Evolutionary conservation across 2,797 vertebrate species (phyloP), one percentile per base, ranked within the genome.

Genomic region (Delichon dasypus): DNA sequence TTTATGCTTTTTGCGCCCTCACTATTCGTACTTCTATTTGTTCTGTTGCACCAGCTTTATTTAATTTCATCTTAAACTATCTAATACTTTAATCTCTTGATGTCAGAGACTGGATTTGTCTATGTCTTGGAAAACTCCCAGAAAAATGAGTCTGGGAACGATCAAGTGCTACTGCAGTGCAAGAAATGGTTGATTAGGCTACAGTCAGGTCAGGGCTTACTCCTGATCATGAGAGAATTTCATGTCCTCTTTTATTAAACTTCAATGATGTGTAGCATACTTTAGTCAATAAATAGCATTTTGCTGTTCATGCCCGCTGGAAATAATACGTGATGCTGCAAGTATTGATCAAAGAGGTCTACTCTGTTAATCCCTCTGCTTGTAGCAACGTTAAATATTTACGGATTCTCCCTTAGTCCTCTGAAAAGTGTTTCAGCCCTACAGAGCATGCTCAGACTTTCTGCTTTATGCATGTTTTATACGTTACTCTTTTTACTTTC

Each of bases 281-380:
- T 94, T 94, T 50, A 88, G 89, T 89, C 93, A 95, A 92, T 95
- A 96, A 95, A 94, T 80, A 83, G 66, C 85, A 88, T 88, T 92
- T 92, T 95, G 85, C 89, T 85, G 73, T 85, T 90, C 44, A n/a
- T 92, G 38, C 47, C 81, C 2, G 1, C 51, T 89, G 50, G 57
- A 95, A 94, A 93, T 93, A 92, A 79, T 88, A 71, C 74, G 50
- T 68, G 89, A 79, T 91, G 65, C 83, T 93, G 72, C 83, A 90
- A 89, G 75, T 96, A 86, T 95, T 96, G 88, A 94, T 94, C 89
- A 93, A 76, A 85, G 64, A 93, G 50, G 55, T 93, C 53, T 76
- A 48, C 42, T 97, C 91, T 95, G 72, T 86, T 87, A 95, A 96
- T 89, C 82, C 40, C 71, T 60, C 75, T 89, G 58, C 76, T 94